Percentiles rank a stretch among this genome's conserved stretches.
Evolutionary conservation across 2,888 invertebrate genomes (phyloP).

Genomic region (Pristionchus japonicus): DNA sequence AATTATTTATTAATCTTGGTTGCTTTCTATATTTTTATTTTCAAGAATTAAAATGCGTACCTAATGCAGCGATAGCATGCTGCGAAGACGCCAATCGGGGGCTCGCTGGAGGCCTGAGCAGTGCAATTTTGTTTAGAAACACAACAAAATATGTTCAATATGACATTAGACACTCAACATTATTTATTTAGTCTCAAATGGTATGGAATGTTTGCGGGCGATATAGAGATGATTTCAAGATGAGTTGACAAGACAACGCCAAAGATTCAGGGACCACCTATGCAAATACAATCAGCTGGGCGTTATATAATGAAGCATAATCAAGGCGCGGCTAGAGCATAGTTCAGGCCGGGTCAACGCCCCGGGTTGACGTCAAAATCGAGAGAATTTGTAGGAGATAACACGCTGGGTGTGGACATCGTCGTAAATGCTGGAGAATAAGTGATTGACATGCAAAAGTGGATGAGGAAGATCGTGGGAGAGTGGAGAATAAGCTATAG

Average conservation of each 20-base stretch:
- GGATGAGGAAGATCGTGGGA: background rate
- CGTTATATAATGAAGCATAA: background rate
- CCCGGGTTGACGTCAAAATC: background rate
- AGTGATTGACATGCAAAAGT: slow-evolving; percentile 8
- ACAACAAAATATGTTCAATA: too few relatives aligned
- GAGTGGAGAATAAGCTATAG: too few relatives aligned
- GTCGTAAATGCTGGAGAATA: background rate
- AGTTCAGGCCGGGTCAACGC: background rate
- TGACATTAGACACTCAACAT: too few relatives aligned
- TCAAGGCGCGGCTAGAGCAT: background rate
- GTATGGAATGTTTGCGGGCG: too few relatives aligned
- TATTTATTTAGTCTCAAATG: too few relatives aligned
- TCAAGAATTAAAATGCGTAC: background rate
- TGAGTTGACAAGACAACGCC: too few relatives aligned
- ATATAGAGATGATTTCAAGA: too few relatives aligned
- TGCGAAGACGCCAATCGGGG: background rate
- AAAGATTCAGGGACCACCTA: background rate
- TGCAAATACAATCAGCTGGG: too few relatives aligned
- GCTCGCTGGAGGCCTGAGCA: background rate
- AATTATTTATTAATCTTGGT: background rate
- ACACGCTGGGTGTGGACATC: background rate
- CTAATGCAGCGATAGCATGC: slow-evolving; percentile 36
- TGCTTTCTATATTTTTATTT: background rate
- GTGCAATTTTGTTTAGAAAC: background rate
- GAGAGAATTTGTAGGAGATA: background rate